Evolutionary conservation across 1,140 invertebrate genomes (phyloP), one percentile per base, ranked within the genome.

Genomic region (Aphaenogaster rudis): DNA sequence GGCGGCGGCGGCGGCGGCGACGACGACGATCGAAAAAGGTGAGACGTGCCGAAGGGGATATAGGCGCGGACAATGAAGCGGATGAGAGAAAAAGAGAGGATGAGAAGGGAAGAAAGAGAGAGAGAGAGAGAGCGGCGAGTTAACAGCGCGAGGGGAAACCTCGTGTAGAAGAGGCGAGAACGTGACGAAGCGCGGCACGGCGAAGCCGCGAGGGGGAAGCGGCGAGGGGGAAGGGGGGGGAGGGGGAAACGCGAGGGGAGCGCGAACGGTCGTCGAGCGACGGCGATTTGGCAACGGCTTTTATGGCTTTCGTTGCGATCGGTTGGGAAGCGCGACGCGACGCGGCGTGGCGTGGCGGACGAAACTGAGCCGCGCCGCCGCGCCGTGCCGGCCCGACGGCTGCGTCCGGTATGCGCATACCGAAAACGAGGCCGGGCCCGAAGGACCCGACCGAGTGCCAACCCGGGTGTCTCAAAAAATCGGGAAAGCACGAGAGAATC

Each of bases 271-370:
- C 86, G 86, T 80, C 86, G 86, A 79, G 64, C 87, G 90, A 82
- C 91, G 91, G 91, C 93, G 93, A 94, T 94, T 94, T 94, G 94
- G 94, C 94, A 94, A 94, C 93, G 93, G 93, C 94, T 94, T 94
- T 94, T 94, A 94, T 93, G 93, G 93, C 89, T 93, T 92, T 93
- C 92, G 91, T 91, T 88, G 93, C 76, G 91, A 92, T 92, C 92
- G 90, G 88, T 89, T 91, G 89, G 81, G 89, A 90, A 86, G 85
- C 76, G 80, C 50, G 50, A 52, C 13, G 21, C 57, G 57, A 28
- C n/a, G 57, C 57, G 57, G 9, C 57, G 57, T 3, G 17, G 52
- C n/a, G n/a, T n/a, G 21, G 21, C 57, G 7, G 57, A 33, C 59
- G 59, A 61, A 61, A 61, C 59, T 33, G 28, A 61, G 59, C 28